phyloP scores from a whole-genome alignment of 2,113 vertebrate genomes.

The Prionailurus bengalensis region DNA sequence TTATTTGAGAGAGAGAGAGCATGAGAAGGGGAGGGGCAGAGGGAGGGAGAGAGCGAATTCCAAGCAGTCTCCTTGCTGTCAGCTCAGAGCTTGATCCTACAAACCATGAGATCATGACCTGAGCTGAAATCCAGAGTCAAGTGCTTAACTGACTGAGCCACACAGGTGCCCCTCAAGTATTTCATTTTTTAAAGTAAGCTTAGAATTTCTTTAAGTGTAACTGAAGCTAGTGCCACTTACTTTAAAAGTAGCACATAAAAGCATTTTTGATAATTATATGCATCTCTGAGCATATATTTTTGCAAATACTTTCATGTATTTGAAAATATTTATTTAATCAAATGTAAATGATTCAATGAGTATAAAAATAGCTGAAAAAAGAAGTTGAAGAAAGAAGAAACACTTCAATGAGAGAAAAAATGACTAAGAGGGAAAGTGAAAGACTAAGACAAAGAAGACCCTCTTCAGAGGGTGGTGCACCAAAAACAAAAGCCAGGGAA shows the following conservation, averaged over 20 bases:
- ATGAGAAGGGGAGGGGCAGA: too few species aligned
- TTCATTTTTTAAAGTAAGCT: not conserved
- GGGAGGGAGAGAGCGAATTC: too few species aligned
- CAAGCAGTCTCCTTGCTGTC: too few species aligned
- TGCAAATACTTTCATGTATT: not conserved
- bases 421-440: not conserved
- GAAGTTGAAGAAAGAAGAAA: not conserved
- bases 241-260: conserved; percentile 25
- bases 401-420: not conserved
- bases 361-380: not conserved
- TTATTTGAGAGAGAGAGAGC: not conserved
- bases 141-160: too few species aligned
- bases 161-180: too few species aligned
- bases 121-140: too few species aligned
- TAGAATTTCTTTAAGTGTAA: not conserved
- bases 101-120: too few species aligned
- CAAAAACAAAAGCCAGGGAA: not conserved
- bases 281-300: not conserved
- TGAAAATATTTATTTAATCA: not conserved
- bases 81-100: too few species aligned
- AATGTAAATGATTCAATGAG: not conserved
- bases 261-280: not conserved
- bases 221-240: not conserved
- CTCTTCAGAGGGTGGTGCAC: not conserved
- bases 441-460: not conserved